These are phyloP conservation scores for Protaetia brevitarsis DNA, from an alignment of 1,140 invertebrate genomes.

Conservation along the genomic window DNA sequence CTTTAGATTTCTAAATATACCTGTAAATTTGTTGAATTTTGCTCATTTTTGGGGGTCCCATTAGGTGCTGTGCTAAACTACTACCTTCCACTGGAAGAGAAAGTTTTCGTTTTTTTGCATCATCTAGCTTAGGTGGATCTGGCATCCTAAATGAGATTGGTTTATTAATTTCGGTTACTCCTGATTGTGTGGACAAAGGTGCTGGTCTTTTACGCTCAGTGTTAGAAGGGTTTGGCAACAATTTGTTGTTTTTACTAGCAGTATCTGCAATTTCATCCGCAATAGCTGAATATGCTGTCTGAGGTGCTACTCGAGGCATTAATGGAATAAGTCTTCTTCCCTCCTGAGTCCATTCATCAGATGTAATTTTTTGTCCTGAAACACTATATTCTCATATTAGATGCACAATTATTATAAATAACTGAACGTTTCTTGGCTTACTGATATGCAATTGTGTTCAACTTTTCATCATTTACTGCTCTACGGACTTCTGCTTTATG, in stretches of 20 bases:
- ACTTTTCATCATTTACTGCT: slow-evolving; percentile 86
- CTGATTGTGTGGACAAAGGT: slow-evolving; percentile 22
- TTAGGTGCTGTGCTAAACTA: slow-evolving; percentile 41
- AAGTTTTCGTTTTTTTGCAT: slow-evolving; percentile 44
- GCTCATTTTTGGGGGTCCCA: slow-evolving; percentile 43
- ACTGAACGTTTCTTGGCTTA: slow-evolving; percentile 51
- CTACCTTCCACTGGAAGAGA: slow-evolving; percentile 36
- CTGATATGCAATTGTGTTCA: slow-evolving; percentile 84
- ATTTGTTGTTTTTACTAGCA: slow-evolving; percentile 52
- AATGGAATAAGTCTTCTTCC: slow-evolving; percentile 77
- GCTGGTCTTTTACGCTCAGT: slow-evolving; percentile 42
- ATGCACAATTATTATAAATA: slow-evolving; percentile 16
- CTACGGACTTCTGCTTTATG: slow-evolving; percentile 86
- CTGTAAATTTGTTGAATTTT: slow-evolving; percentile 48
- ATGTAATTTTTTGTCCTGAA: slow-evolving; percentile 69
- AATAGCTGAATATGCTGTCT: slow-evolving; percentile 78
- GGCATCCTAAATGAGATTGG: slow-evolving; percentile 33
- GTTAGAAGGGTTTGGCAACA: slow-evolving; percentile 46
- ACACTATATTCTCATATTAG: slow-evolving; percentile 57
- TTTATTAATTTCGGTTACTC: slow-evolving; percentile 33
- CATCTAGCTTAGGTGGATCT: slow-evolving; percentile 40
- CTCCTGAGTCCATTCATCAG: slow-evolving; percentile 82
- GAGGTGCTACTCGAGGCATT: slow-evolving; percentile 74
- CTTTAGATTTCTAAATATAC: too few relatives aligned
- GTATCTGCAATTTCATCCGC: slow-evolving; percentile 66